Conservation (phyloP, 2,888 invertebrate genomes). For the Phortica magna region DNA sequence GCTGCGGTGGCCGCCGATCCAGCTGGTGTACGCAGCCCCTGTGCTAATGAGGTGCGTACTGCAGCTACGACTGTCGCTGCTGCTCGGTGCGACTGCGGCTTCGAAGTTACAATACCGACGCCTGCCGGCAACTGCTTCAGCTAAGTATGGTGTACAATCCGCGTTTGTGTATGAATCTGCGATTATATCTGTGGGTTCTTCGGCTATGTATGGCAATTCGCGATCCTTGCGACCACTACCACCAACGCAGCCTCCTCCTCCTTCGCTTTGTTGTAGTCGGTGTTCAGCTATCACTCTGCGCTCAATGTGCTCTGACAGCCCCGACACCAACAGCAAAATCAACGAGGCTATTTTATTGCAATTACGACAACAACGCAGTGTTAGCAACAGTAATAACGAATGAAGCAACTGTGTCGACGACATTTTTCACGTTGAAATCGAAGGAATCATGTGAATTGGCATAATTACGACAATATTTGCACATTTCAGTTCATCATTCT, state of each 20-base stretch:
- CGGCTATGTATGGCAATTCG: slow-evolving; percentile 1
- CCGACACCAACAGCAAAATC: slow-evolving; percentile 66
- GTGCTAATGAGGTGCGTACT: slow-evolving; percentile 51
- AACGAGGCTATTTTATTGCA: slow-evolving; percentile 69
- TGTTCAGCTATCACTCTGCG: slow-evolving; percentile 34
- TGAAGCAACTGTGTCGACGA: slow-evolving; percentile 75
- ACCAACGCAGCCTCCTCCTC: slow-evolving; percentile 45
- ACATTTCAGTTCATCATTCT: slow-evolving; percentile 75
- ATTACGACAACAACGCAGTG: slow-evolving; percentile 76
- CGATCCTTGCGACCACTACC: slow-evolving; percentile 24
- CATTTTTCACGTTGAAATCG: slow-evolving; percentile 77
- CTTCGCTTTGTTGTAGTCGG: slow-evolving; percentile 39
- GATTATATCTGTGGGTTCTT: slow-evolving; percentile 44
- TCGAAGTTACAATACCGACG: slow-evolving; percentile 45
- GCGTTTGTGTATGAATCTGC: slow-evolving; percentile 45
- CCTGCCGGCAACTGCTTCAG: slow-evolving; percentile 52
- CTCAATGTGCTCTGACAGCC: slow-evolving; percentile 60
- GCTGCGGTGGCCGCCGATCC: slow-evolving; percentile 71
- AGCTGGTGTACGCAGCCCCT: slow-evolving; percentile 70
- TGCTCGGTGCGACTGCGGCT: slow-evolving; percentile 41
- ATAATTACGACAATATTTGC: slow-evolving; percentile 76
- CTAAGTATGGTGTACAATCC: slow-evolving; percentile 53
- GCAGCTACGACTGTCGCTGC: slow-evolving; percentile 47
- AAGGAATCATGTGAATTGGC: slow-evolving; percentile 76
- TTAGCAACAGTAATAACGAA: slow-evolving; percentile 76